Percentiles rank a stretch among this genome's conserved stretches.
These are phyloP conservation scores for Pluvianellus socialis DNA, from an alignment of 2,113 vertebrate species.

Conservation along the genomic window DNA sequence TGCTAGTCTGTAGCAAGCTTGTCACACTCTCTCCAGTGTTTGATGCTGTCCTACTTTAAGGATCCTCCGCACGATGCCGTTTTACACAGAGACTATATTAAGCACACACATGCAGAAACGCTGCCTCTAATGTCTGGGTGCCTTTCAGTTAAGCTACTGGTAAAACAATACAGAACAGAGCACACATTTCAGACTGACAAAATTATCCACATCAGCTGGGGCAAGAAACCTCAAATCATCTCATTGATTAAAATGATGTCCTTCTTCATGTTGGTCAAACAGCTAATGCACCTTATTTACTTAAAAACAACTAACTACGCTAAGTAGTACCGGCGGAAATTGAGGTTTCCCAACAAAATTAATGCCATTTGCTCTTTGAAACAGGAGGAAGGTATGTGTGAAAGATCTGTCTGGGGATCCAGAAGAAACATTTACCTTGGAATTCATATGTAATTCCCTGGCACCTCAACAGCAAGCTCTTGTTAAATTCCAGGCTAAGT, in stretches of 20 bases:
- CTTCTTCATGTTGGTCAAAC: neutral
- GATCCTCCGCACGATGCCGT: neutral
- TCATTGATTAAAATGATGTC: neutral
- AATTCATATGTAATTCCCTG: neutral
- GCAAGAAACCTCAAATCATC: neutral
- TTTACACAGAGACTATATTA: neutral
- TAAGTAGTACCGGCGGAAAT: neutral
- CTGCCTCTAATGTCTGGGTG: neutral
- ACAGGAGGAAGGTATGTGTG: neutral
- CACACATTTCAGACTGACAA: neutral
- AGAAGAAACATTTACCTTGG: neutral
- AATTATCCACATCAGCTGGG: neutral
- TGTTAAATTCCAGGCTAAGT: neutral
- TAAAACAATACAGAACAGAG: neutral
- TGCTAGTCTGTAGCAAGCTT: neutral
- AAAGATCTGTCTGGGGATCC: neutral
- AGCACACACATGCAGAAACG: neutral
- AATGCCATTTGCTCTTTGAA: neutral
- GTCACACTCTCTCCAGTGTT: neutral
- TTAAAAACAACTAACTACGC: neutral
- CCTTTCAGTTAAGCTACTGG: neutral
- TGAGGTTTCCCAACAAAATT: neutral
- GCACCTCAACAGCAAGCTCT: neutral
- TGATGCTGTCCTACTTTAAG: conserved; percentile 28
- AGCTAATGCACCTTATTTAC: neutral